Evolutionary conservation across 2,113 vertebrate genomes (phyloP).

Genomic region (Apeltes quadracus): DNA sequence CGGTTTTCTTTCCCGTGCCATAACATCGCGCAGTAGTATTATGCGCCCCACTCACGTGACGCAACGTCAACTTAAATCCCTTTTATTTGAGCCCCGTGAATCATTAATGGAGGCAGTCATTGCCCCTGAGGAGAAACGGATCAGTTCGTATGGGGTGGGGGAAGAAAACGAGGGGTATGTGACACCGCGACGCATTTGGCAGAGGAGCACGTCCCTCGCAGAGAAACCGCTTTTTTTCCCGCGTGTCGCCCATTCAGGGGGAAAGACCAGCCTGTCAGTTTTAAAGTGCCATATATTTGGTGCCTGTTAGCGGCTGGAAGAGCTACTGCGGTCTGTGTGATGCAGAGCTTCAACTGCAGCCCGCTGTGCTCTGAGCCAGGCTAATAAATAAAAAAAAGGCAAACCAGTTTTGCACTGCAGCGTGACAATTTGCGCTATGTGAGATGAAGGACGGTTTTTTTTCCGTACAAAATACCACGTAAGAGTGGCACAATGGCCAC

Average conservation of each 20-base stretch:
- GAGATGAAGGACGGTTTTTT: slow-evolving; percentile 38
- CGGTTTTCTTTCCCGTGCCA: slow-evolving; percentile 87
- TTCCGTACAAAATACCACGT: slow-evolving; percentile 64
- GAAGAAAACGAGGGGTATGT: slow-evolving; percentile 53
- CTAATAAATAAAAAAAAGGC: slow-evolving; percentile 7
- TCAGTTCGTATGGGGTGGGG: slow-evolving; percentile 61
- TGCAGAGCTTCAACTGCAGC: slow-evolving; percentile 43
- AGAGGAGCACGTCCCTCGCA: slow-evolving; percentile 67
- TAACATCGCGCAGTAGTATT: slow-evolving; percentile 91
- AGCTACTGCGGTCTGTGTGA: slow-evolving; percentile 50
- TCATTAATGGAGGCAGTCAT: slow-evolving; percentile 89
- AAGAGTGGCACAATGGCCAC: slow-evolving; percentile 69
- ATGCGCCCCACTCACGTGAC: slow-evolving; percentile 96
- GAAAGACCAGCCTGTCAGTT: slow-evolving; percentile 60
- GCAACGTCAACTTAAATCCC: slow-evolving; percentile 95
- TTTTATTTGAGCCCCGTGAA: slow-evolving; percentile 96
- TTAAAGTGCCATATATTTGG: slow-evolving; percentile 70
- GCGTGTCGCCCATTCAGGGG: slow-evolving; percentile 67
- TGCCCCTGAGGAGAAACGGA: slow-evolving; percentile 76
- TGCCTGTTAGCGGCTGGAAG: slow-evolving; percentile 67
- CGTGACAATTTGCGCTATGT: slow-evolving; percentile 57
- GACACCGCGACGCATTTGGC: slow-evolving; percentile 75
- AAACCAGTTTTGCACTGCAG: slow-evolving; percentile 43
- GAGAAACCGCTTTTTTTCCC: slow-evolving; percentile 71
- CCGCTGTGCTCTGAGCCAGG: slow-evolving; percentile 32